Percentiles rank a stretch among this genome's conserved stretches.
These are phyloP conservation scores for Phoxinus dragarum DNA, from an alignment of 2,797 vertebrate species.

Conservation along the genomic window DNA sequence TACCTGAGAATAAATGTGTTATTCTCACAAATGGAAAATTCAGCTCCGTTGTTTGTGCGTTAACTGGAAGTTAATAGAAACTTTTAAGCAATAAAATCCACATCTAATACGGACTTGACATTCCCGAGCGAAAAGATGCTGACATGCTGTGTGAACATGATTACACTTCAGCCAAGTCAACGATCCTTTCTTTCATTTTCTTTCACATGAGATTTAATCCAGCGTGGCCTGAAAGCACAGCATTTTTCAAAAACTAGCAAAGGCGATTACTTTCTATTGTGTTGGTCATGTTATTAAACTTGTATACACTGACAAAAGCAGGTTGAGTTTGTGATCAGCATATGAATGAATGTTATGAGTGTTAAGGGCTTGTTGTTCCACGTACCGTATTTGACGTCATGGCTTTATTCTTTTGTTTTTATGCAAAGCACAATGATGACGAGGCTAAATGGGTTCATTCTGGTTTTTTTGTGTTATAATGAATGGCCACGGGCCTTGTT, in stretches of 20 bases:
- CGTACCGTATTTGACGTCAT: neutral
- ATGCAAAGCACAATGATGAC: neutral
- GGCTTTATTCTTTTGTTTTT: constrained; percentile 4
- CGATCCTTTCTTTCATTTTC: neutral
- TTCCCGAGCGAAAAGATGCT: neutral
- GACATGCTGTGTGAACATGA: constrained; percentile 6
- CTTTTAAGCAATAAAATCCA: neutral
- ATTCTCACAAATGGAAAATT: neutral
- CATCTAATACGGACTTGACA: neutral
- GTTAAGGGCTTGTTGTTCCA: neutral
- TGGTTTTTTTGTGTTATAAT: neutral
- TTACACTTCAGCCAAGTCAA: constrained; percentile 15
- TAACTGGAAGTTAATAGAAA: neutral
- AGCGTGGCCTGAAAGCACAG: neutral
- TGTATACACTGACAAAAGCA: neutral
- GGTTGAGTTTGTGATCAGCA: neutral
- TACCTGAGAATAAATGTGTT: neutral
- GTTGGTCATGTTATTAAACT: neutral
- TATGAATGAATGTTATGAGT: constrained; percentile 7
- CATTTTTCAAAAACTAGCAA: constrained; percentile 9
- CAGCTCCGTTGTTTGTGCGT: neutral
- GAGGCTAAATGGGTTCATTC: constrained; percentile 28
- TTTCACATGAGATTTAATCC: constrained; percentile 15
- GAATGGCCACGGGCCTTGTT: constrained; percentile 3
- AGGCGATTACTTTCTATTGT: constrained; percentile 12